Percentiles rank a stretch among this genome's conserved stretches.
phyloP scores from a whole-genome alignment of 2,113 vertebrate genomes.

The Alligator mississippiensis region DNA sequence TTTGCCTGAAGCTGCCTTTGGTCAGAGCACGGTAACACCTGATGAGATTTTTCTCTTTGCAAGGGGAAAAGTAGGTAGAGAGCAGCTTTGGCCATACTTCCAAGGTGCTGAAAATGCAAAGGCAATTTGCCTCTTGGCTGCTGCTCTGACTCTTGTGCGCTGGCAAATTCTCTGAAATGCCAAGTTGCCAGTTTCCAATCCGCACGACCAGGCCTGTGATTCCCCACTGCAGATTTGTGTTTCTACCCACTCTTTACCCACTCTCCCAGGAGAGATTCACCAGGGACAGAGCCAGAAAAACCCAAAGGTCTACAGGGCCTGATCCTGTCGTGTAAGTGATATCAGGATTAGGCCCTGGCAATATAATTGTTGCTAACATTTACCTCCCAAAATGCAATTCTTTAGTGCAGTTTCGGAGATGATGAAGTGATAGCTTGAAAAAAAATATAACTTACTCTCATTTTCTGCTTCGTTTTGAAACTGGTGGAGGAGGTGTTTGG shows the following conservation, averaged over 20 bases:
- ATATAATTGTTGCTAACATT: background rate
- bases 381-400: background rate
- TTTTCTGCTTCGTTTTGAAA: constrained; percentile 85
- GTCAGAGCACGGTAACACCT: background rate
- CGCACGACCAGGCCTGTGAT: background rate
- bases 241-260: background rate
- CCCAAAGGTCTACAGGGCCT: background rate
- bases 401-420: background rate
- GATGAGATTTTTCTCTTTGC: background rate
- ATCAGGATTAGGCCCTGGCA: background rate
- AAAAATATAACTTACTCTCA: constrained; percentile 74
- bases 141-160: background rate
- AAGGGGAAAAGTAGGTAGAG: constrained; percentile 4
- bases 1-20: background rate
- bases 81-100: constrained; percentile 13
- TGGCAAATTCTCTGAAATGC: background rate
- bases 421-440: background rate
- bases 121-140: background rate
- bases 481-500: constrained; percentile 88
- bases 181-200: background rate
- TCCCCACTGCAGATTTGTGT: background rate
- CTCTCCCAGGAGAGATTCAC: background rate
- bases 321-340: background rate
- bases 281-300: background rate
- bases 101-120: background rate